A percentile compares a stretch with the other conserved stretches of the same genome.
Evolutionary conservation across 30 jellyfish, hydroid and myxozoan genomes (phyloP).

Genomic region (Chironex yamaguchii): DNA sequence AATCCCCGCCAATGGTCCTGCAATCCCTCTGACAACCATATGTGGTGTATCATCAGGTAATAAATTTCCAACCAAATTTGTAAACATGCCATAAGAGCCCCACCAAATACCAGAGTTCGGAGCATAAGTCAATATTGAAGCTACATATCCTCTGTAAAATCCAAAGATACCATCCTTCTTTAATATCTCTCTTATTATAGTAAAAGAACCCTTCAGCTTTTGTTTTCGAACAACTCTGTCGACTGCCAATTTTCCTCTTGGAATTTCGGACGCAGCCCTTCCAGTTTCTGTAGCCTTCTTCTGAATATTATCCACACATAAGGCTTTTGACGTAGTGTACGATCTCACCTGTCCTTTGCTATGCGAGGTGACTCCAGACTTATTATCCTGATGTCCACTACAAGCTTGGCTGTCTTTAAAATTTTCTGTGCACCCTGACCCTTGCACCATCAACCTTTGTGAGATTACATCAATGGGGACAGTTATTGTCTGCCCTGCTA

Average conservation of each 20-base stretch:
- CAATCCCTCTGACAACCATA: constrained; percentile 76
- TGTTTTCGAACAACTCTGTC: background rate
- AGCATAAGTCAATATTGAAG: constrained; percentile 90
- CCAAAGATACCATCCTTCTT: constrained; percentile 82
- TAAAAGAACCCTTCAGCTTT: constrained; percentile 45
- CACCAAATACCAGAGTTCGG: constrained; percentile 98
- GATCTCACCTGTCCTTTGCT: background rate
- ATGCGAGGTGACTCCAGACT: background rate
- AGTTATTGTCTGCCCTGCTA: constrained; percentile 94
- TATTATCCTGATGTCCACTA: background rate
- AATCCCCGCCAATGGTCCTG: constrained; percentile 89
- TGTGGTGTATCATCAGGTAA: constrained; percentile 81
- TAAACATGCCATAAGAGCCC: constrained; percentile 89
- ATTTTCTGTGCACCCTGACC: constrained; percentile 37
- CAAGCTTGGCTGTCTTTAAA: constrained; percentile 22
- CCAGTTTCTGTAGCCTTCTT: background rate
- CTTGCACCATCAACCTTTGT: constrained; percentile 92
- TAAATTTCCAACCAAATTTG: constrained; percentile 59
- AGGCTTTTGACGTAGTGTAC: background rate
- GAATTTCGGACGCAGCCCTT: background rate
- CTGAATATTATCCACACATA: constrained; percentile 6
- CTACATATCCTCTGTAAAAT: constrained; percentile 93
- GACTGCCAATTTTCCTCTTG: background rate
- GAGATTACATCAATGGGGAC: constrained; percentile 95
- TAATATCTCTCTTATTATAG: constrained; percentile 59